Percentiles rank a stretch among this genome's conserved stretches.
phyloP scores from a whole-genome alignment of 2,888 invertebrate species.

The Drosophila neonasuta region DNA sequence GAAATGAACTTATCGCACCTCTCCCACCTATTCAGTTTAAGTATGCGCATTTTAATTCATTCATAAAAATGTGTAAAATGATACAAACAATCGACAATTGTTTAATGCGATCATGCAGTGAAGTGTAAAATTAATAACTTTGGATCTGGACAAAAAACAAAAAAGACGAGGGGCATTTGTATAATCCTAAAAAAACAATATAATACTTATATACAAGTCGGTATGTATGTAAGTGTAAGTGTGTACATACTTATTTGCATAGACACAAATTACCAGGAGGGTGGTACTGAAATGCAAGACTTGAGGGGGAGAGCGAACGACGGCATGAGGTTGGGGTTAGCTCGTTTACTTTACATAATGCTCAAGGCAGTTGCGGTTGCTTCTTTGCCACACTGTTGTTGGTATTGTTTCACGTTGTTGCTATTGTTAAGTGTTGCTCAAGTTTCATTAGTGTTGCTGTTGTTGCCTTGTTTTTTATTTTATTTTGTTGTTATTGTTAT shows the following conservation, averaged over 20 bases:
- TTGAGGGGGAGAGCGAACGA: slow-evolving; percentile 2
- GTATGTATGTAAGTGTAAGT: not conserved
- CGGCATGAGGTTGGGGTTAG: slow-evolving; percentile 28
- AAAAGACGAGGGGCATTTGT: slow-evolving; percentile 24
- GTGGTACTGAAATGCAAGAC: slow-evolving; percentile 5
- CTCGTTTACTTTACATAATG: slow-evolving; percentile 71
- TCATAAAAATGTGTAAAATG: slow-evolving; percentile 46
- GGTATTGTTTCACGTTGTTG: slow-evolving; percentile 56
- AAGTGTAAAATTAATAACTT: slow-evolving; percentile 44
- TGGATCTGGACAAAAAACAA: slow-evolving; percentile 35
- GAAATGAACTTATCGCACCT: slow-evolving; percentile 2
- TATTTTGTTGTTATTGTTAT: slow-evolving; percentile 36
- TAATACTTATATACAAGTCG: not conserved
- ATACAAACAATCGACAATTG: slow-evolving; percentile 40
- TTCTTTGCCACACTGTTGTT: slow-evolving; percentile 61
- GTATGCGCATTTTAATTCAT: slow-evolving; percentile 56
- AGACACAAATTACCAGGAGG: slow-evolving; percentile 40
- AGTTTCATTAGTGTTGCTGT: slow-evolving; percentile 55
- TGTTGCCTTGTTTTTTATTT: slow-evolving; percentile 29
- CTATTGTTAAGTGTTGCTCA: slow-evolving; percentile 60
- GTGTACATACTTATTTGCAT: slow-evolving; percentile 56
- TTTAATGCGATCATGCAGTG: slow-evolving; percentile 45
- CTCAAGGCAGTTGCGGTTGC: slow-evolving; percentile 69
- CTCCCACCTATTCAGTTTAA: slow-evolving; percentile 2
- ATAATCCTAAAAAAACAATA: slow-evolving; percentile 36